Evolutionary conservation across 2,888 invertebrate species (phyloP), one percentile per base, ranked within the genome.

Genomic region (Drosophila neutralis): DNA sequence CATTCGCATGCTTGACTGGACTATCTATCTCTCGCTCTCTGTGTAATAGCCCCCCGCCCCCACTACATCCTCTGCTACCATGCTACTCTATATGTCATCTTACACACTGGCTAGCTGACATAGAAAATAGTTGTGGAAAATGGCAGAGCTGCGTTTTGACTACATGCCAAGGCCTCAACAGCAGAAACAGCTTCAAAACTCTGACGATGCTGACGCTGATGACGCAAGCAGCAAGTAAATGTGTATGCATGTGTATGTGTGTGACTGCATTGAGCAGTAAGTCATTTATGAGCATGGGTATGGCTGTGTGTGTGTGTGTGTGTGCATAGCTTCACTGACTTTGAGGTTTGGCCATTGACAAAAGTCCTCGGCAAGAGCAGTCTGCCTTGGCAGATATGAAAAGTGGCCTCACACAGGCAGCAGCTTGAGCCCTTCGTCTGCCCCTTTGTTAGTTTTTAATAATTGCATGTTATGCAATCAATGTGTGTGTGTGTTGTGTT

Each of bases 391-490:
- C 73, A 77, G 86, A 80, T 86, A 76, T 87, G 88, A 86, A 83
- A 86, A 80, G 78, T 86, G 75, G 76, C 77, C 80, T 69, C 76
- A 63, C 74, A 59, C 29, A 68, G 63, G 40, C 64, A 49, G 15
- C 24, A 35, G 33, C 48, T 42, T 10, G 51, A 29, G 31, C 61
- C 54, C 49, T 27, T 49, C 42, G 54, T 27, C n/a, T 38, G 56
- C 54, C 54, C 49, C 38, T 69, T 51, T 73, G 81, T 78, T 80
- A 63, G 76, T 68, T 76, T 85, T 83, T 80, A 86, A 82, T 82
- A 87, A 83, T 88, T 86, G 83, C 82, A 83, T 76, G 79, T 86
- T 86, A 81, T 84, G 84, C 87, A 88, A 82, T 84, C 76, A 78
- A 80, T 80, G 80, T 63, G 57, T 45, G 35, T 60, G 45, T 49